Base-by-base conservation (phyloP, 2,888 invertebrate genomes). In the Thera obeliscata region DNA sequence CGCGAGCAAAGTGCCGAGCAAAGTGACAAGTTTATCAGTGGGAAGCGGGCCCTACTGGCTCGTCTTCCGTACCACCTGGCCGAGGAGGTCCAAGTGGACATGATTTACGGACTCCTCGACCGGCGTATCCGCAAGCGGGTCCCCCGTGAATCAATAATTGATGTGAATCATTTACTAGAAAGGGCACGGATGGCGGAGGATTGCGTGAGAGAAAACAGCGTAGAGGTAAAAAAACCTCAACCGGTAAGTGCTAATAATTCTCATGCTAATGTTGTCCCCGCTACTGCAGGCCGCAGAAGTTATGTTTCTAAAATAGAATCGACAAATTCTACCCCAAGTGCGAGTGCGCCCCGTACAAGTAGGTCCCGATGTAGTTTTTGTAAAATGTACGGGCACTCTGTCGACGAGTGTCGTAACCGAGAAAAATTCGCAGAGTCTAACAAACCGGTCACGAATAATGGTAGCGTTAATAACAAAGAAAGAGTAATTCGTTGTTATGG, bases 1-100 rank as follows among this genome's bases (percentile, higher is more conserved):
- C 38, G 56, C 36, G 55, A 55, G 36, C 55, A 55, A 55, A 38
- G 55, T 36, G 55, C 55, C 55, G 55, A 55, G 36, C 36, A 11
- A 2, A n/a, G 55, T 12, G 55, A 55, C 36, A 55, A 36, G n/a
- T 55, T 55, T 11, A 36, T 56, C 1, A 41, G 38, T 41, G 56
- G 1, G 43, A 57, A 7, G 43, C 12, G 56, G 9, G 56, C 56
- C 12, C 56, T 57, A 33, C 7, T 57, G 43, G 56, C 43, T 41
- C 56, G 22, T 5, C 12, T 49, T 3, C 49, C 49, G 12, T 49
- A 49, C 12, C n/a, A 6, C 12, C 12, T 49, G 12, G n/a, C 49
- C 12, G 49, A 49, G 49, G 49, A 49, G 6, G 12, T 49, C 12
- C 49, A 49, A 49, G 49, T 49, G 3, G 49, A 49, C 12, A 49